Evolutionary conservation across 23 tunicate genomes (phyloP), one percentile per base, ranked within the genome.

Genomic region (Clavelina lepadiformis): DNA sequence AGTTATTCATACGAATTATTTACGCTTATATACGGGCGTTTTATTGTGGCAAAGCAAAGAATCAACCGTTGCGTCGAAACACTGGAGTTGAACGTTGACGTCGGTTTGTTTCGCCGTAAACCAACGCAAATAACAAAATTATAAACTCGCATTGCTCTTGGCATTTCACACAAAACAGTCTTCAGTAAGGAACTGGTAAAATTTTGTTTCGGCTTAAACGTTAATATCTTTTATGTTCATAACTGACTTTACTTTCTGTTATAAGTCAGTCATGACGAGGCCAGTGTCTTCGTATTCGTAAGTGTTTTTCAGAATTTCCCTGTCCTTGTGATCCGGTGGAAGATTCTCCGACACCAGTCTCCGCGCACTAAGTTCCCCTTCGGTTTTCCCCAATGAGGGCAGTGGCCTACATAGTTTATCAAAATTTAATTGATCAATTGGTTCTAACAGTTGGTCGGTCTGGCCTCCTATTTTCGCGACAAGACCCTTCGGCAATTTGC

Each of bases 381-480:
- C 86, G 2, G 69, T 33, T 38, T 71, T 64, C 5, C 72, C 78
- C 1, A 78, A 13, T 1, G 51, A 31, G 20, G 86, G 86, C 64
- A 80, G 56, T 3, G 86, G 86, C 2, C 72, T 57, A 53, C 86
- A 80, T 24, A 80, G 58, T 26, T 71, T 27, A 18, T 70, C 86
- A 33, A 80, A 80, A 31, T 78, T 69, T 3, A 80, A 50, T 24
- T 72, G 78, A 23, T 80, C 86, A 20, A 80, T 62, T 19, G 86
- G 86, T 49, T 80, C 86, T 13, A 80, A 34, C 35, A 80, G 65
- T 36, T 53, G 68, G 65, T 80, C 72, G 1, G 86, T 56, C 30
- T 61, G 61, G 32, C 86, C 86, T 20, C 86, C 86, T 7, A 80
- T 33, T 71, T 80, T 80, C 3, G 55, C 78, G 41, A 80, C 61